Percentiles rank a stretch among this genome's conserved stretches.
Evolutionary conservation across 64 coral and sea anemone genomes (phyloP).

Genomic region (Montipora sp.): DNA sequence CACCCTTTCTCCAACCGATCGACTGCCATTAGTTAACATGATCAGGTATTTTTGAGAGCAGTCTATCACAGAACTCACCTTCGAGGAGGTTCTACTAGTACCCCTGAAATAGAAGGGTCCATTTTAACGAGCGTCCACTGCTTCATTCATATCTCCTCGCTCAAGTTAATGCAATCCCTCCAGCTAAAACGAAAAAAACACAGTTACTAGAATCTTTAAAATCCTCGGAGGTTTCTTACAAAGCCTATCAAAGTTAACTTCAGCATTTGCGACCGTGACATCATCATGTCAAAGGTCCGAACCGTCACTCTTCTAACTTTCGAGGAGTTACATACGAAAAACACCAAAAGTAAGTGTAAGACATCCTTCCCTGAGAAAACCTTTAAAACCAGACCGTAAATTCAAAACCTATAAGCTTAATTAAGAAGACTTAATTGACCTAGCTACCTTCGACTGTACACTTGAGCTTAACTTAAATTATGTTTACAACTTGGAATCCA

Average conservation of each 20-base stretch:
- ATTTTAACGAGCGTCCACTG: conserved; percentile 11
- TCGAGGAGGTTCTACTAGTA: not conserved
- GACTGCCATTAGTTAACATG: not conserved
- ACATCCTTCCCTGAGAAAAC: not conserved
- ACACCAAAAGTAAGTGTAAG: not conserved
- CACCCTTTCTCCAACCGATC: not conserved
- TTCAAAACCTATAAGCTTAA: no score
- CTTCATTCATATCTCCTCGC: not conserved
- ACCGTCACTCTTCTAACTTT: not conserved
- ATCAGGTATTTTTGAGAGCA: no score
- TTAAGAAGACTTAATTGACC: no score
- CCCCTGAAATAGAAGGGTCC: conserved; percentile 1
- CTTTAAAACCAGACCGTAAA: not conserved
- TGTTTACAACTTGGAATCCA: no score
- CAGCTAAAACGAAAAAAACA: not conserved
- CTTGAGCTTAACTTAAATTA: no score
- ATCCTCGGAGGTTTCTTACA: no score
- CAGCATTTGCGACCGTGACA: no score
- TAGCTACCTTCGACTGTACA: no score
- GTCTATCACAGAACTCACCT: not conserved
- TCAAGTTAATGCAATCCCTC: conserved; percentile 5
- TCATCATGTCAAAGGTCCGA: no score
- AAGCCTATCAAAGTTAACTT: no score
- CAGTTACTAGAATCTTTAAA: no score
- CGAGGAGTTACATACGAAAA: not conserved